These are phyloP conservation scores for Neoscelio sp. DNA, from an alignment of 2,888 invertebrate species.

Conservation along the genomic window DNA sequence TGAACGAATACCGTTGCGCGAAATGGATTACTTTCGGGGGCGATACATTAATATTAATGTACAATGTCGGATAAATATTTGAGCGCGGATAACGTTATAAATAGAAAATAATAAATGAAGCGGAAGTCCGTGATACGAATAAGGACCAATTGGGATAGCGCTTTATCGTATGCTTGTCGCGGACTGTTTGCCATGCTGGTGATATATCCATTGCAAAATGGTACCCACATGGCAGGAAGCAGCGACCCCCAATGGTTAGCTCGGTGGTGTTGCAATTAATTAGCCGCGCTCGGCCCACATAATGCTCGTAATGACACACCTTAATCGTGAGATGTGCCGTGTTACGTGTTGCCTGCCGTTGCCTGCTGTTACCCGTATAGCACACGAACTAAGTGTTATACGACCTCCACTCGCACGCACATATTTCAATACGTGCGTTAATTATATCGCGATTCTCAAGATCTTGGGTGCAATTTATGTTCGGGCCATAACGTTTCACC, in stretches of 20 bases:
- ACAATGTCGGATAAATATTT: background rate
- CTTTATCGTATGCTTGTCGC: conserved; percentile 27
- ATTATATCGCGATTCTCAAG: conserved; percentile 23
- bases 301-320: conserved; percentile 69
- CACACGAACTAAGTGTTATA: background rate
- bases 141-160: conserved; percentile 39
- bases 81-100: conserved; percentile 20
- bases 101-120: conserved; percentile 41
- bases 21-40: conserved; percentile 51
- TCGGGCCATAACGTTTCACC: background rate
- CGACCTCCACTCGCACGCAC: conserved; percentile 32
- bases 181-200: conserved; percentile 60
- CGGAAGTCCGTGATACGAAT: conserved; percentile 43
- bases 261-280: conserved; percentile 71
- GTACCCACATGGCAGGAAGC: conserved; percentile 62
- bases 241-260: conserved; percentile 42
- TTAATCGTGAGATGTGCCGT: conserved; percentile 45
- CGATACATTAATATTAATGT: conserved; percentile 45
- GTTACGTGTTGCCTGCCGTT: conserved; percentile 40
- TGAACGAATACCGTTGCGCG: too few species aligned
- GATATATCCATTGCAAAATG: conserved; percentile 41
- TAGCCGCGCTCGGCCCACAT: conserved; percentile 72
- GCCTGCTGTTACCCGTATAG: conserved; percentile 45
- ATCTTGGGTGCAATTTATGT: conserved; percentile 5
- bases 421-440: conserved; percentile 15